A percentile compares a stretch with the other conserved stretches of the same genome.
phyloP scores from a whole-genome alignment of 2,797 vertebrate species.

The Clangula hyemalis region DNA sequence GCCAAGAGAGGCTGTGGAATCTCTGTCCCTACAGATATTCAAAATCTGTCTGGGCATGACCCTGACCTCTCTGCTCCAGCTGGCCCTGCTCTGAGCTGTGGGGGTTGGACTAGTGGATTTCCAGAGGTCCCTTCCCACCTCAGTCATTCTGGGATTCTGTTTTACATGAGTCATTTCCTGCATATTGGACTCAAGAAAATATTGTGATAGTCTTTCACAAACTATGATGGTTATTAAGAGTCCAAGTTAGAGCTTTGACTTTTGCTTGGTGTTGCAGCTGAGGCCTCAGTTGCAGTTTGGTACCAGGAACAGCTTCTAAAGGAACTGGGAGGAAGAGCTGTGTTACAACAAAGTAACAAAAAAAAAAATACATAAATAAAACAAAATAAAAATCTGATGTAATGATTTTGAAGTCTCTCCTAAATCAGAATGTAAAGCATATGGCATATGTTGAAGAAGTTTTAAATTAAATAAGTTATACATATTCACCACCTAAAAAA shows the following conservation, averaged over 20 bases:
- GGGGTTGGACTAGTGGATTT: background rate
- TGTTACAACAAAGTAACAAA: background rate
- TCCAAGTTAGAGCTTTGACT: background rate
- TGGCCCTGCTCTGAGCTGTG: background rate
- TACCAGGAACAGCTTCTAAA: background rate
- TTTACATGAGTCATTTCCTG: background rate
- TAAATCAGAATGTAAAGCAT: conserved; percentile 62
- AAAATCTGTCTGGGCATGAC: fast-evolving
- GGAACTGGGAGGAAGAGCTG: background rate
- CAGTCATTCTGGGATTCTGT: background rate
- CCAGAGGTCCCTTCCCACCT: background rate
- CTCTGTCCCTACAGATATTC: background rate
- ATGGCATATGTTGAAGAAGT: conserved; percentile 59
- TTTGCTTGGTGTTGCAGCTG: background rate
- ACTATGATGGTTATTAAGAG: background rate
- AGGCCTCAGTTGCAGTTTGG: background rate
- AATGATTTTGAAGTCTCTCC: conserved; percentile 37
- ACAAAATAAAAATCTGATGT: background rate
- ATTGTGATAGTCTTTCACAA: background rate
- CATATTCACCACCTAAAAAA: background rate
- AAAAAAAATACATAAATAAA: background rate
- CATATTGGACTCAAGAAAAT: background rate
- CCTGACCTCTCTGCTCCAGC: background rate
- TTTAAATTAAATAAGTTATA: conserved; percentile 49
- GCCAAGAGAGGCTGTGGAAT: background rate